A percentile compares a stretch with the other conserved stretches of the same genome.
phyloP scores from a whole-genome alignment of 92 coral and sea anemone genomes.

The Anthopleura xanthogrammica region DNA sequence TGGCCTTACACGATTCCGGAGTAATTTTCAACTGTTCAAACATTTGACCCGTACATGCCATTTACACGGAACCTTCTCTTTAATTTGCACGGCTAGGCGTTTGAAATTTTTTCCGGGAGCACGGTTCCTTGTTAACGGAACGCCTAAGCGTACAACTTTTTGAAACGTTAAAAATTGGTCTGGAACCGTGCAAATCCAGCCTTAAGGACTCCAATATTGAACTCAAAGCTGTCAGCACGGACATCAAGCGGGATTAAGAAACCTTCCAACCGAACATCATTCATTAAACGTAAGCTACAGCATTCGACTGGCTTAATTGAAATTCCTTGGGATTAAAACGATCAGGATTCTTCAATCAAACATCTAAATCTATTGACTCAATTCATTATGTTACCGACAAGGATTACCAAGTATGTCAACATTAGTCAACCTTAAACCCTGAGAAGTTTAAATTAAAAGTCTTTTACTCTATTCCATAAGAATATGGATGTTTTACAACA shows the following conservation, averaged over 20 bases:
- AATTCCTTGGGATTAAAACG: not conserved
- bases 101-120: no score
- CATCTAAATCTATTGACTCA: not conserved
- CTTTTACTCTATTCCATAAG: no score
- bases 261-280: not conserved
- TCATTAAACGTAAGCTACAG: not conserved
- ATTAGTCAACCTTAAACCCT: not conserved
- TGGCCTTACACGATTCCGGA: no score
- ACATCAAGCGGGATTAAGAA: not conserved
- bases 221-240: not conserved
- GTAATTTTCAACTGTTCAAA: no score
- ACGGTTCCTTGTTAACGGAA: no score
- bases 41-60: no score
- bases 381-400: not conserved
- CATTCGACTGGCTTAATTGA: not conserved
- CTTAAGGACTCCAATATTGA: not conserved
- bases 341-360: not conserved
- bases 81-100: no score
- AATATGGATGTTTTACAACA: not conserved
- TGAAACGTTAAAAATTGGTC: no score
- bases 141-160: no score
- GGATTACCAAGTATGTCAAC: slow-evolving; percentile 17
- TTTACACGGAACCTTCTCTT: no score
- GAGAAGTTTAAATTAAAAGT: slow-evolving; percentile 9
- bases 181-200: no score